Percentiles rank a stretch among this genome's conserved stretches.
phyloP scores from a whole-genome alignment of 2,113 vertebrate genomes.

The Corydoras sp. region DNA sequence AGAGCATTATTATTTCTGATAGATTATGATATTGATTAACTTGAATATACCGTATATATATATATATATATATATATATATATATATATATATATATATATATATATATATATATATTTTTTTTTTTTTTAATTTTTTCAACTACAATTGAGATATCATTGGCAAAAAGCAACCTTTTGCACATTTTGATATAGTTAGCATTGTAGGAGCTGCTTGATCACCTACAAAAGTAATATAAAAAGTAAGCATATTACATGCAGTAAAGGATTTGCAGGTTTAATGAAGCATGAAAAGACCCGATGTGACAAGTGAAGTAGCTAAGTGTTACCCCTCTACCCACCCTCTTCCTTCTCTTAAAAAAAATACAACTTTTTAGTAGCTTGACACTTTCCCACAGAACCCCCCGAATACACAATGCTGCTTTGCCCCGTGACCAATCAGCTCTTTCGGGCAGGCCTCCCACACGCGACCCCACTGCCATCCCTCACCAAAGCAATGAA shows the following conservation, averaged over 20 bases:
- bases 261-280: background rate
- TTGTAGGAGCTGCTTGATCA: too few relatives aligned
- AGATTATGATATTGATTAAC: too few relatives aligned
- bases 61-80: too few relatives aligned
- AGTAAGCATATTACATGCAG: background rate
- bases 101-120: too few relatives aligned
- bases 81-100: too few relatives aligned
- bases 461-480: conserved; percentile 93
- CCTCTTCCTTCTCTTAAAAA: conserved; percentile 56
- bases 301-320: conserved; percentile 70
- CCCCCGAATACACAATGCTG: conserved; percentile 75
- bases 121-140: too few relatives aligned
- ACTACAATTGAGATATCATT: too few relatives aligned
- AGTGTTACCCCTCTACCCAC: conserved; percentile 72
- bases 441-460: conserved; percentile 87
- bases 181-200: too few relatives aligned
- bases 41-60: too few relatives aligned
- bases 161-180: too few relatives aligned
- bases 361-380: conserved; percentile 70
- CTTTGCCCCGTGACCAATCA: conserved; percentile 86
- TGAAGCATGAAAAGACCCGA: conserved; percentile 37
- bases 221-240: too few relatives aligned
- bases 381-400: conserved; percentile 77
- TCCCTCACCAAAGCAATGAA: conserved; percentile 95
- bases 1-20: too few relatives aligned